Conservation (phyloP, 2,888 invertebrate species). For the Cheilosia grossa region DNA sequence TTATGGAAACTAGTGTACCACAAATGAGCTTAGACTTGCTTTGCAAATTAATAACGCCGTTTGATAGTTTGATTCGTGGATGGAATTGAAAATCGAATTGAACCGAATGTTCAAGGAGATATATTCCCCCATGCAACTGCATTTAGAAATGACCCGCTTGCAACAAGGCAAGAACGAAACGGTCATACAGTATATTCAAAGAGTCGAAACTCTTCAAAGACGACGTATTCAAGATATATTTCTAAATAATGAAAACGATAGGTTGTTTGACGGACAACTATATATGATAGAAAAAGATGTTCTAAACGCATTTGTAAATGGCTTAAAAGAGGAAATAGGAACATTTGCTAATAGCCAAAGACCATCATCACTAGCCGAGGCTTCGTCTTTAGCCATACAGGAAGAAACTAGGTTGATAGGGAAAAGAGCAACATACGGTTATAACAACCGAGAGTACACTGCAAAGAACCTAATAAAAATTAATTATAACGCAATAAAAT, state of each 20-base stretch:
- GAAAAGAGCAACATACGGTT: constrained; percentile 11
- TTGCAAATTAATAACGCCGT: constrained; percentile 8
- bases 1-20: background rate
- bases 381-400: constrained; percentile 30
- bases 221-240: constrained; percentile 24
- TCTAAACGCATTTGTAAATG: constrained; percentile 30
- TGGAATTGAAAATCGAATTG: no score
- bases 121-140: constrained; percentile 28
- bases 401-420: constrained; percentile 17
- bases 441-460: constrained; percentile 8
- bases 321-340: background rate
- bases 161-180: constrained; percentile 30
- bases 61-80: constrained; percentile 2
- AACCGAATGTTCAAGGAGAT: constrained; percentile 1
- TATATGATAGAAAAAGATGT: constrained; percentile 33
- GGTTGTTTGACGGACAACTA: constrained; percentile 21
- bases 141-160: constrained; percentile 36
- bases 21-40: constrained; percentile 4
- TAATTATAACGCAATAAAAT: constrained; percentile 24
- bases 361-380: constrained; percentile 14
- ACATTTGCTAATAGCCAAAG: no score
- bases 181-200: constrained; percentile 22
- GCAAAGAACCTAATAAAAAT: constrained; percentile 7
- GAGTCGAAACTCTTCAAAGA: constrained; percentile 23
- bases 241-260: constrained; percentile 19